phyloP scores from a whole-genome alignment of 64 coral and sea anemone genomes.

The Montipora efflorescens region DNA sequence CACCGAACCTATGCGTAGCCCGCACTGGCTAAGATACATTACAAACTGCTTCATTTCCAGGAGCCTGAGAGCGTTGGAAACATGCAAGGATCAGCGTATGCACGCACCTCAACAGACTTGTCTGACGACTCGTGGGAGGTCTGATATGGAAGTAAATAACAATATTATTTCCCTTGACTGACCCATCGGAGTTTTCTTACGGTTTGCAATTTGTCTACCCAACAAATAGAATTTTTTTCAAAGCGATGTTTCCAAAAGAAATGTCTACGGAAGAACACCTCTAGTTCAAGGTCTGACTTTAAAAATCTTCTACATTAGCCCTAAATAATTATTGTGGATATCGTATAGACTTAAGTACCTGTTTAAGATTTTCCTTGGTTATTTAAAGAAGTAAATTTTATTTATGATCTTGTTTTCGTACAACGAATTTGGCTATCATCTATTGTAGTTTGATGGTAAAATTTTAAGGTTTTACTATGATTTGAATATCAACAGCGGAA shows the following conservation, averaged over 20 bases:
- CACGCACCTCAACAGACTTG: neutral
- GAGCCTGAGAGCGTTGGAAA: neutral
- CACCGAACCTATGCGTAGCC: no score
- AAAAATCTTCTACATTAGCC: no score
- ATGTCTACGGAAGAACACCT: no score
- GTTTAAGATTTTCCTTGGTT: neutral
- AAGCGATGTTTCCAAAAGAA: neutral
- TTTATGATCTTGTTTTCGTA: neutral
- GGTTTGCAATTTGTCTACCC: neutral
- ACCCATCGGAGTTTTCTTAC: neutral
- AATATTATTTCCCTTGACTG: neutral
- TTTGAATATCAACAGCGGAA: no score
- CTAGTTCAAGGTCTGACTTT: no score
- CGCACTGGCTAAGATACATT: no score
- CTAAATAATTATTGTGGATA: neutral
- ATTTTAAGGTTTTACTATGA: no score
- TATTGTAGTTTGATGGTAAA: neutral
- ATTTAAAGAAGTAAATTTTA: neutral
- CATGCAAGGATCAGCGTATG: neutral
- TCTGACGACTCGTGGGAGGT: constrained; percentile 19
- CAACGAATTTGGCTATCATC: neutral
- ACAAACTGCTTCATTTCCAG: neutral
- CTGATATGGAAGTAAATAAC: neutral
- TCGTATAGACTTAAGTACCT: neutral
- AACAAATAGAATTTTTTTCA: neutral